Base-by-base conservation (phyloP, 2,888 invertebrate genomes). In the Drosophila bunnanda region DNA sequence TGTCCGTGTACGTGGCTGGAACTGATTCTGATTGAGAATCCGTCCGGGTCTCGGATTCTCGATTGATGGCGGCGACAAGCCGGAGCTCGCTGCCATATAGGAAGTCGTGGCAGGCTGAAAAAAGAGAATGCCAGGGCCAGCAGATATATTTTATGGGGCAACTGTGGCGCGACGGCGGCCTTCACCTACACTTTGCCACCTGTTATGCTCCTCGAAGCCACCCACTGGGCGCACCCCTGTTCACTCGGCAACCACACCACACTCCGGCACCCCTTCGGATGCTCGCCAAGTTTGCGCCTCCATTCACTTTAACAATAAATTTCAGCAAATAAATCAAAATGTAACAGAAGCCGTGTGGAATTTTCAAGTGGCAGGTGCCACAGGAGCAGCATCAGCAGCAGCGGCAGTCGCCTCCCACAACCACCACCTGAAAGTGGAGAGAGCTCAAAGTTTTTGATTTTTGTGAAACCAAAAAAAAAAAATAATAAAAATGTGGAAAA, bases 291-390 rank as follows among this genome's bases (percentile, higher is more conserved):
- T 72, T 72, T 62, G 73, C 65, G 72, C 72, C 72, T 64, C 44
- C 62, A 48, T 46, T 68, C 59, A 78, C 77, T 83, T 88, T 79
- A 67, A 88, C 88, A 85, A 86, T 82, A 86, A 85, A 85, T 82
- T 88, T 88, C 81, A 78, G 78, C 88, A 85, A 85, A 85, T 85
- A 85, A 85, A 85, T 85, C 84, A 85, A 85, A 85, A 88, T 84
- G 88, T 83, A 77, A 84, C 78, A 76, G 78, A 82, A 87, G 85
- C 83, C 84, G 77, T 68, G 88, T 69, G 77, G 75, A 79, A 83
- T 77, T 84, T 82, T 74, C 77, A 83, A 81, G 84, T 82, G 82
- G 62, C 87, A 82, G 82, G 87, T 82, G 87, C 71, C 71, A 67
- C 72, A 50, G 46, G 22, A 38, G 39, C 39, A 57, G 17, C 22